Percentiles rank a stretch among this genome's conserved stretches.
Conservation (phyloP, 2,888 invertebrate species). For the Philonicus albiceps region DNA sequence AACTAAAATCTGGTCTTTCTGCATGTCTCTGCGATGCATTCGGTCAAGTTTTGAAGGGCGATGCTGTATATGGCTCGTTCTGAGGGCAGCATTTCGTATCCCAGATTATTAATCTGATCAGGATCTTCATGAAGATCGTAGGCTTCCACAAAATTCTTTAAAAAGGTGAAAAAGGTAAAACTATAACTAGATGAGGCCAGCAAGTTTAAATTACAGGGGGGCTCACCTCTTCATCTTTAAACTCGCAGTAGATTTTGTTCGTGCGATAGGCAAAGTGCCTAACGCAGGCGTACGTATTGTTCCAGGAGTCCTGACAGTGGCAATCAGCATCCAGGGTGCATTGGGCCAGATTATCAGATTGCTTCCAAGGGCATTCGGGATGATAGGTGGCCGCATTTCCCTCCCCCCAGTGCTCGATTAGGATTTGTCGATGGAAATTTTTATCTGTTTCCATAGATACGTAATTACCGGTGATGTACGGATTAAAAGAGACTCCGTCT, state of each 20-base stretch:
- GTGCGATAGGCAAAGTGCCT: slow-evolving; percentile 67
- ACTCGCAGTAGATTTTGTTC: slow-evolving; percentile 64
- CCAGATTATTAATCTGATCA: slow-evolving; percentile 75
- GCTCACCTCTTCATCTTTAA: slow-evolving; percentile 63
- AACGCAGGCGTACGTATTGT: slow-evolving; percentile 86
- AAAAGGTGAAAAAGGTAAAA: slow-evolving; percentile 55
- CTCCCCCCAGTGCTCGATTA: slow-evolving; percentile 87
- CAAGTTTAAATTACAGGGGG: background rate
- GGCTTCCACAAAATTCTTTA: slow-evolving; percentile 76
- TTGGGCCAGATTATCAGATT: slow-evolving; percentile 65
- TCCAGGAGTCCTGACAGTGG: slow-evolving; percentile 84
- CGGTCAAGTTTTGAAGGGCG: slow-evolving; percentile 56
- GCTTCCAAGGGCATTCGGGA: slow-evolving; percentile 71
- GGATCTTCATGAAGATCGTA: slow-evolving; percentile 77
- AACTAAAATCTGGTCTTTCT: slow-evolving; percentile 37
- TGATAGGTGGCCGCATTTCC: slow-evolving; percentile 68
- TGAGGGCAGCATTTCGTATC: slow-evolving; percentile 65
- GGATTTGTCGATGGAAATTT: slow-evolving; percentile 66
- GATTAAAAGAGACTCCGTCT: slow-evolving; percentile 71
- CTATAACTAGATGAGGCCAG: background rate
- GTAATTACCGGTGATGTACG: slow-evolving; percentile 52
- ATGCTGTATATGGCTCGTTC: slow-evolving; percentile 66
- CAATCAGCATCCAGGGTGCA: slow-evolving; percentile 74
- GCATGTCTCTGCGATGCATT: slow-evolving; percentile 57
- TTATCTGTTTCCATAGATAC: slow-evolving; percentile 8